Conservation (phyloP, 1,140 invertebrate genomes). For the Drosophila lacertosa region DNA sequence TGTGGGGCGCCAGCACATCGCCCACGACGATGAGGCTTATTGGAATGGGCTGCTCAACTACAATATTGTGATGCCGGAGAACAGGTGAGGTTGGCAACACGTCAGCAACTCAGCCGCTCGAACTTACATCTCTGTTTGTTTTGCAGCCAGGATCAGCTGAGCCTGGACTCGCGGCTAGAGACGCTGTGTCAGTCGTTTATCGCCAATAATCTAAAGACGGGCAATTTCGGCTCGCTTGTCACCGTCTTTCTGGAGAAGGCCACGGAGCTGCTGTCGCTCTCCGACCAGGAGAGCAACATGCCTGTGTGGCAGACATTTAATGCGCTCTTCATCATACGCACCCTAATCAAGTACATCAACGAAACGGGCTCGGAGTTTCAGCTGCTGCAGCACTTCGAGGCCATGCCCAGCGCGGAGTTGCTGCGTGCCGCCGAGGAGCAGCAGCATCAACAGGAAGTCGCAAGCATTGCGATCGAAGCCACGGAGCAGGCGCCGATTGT, state of each 20-base stretch:
- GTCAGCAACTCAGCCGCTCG: conserved; percentile 24
- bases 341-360: conserved; percentile 94
- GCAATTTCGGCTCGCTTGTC: conserved; percentile 94
- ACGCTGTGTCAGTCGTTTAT: conserved; percentile 89
- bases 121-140: neutral
- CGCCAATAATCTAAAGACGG: conserved; percentile 92
- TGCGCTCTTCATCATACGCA: conserved; percentile 95
- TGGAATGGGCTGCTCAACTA: conserved; percentile 97
- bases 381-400: conserved; percentile 90
- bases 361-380: conserved; percentile 91
- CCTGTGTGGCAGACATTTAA: conserved; percentile 98
- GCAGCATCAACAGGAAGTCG: conserved; percentile 37
- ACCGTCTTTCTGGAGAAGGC: conserved; percentile 92
- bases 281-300: conserved; percentile 94
- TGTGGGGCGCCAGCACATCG: conserved; percentile 91
- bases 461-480: conserved; percentile 73
- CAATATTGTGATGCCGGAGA: conserved; percentile 91
- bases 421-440: conserved; percentile 57
- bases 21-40: conserved; percentile 93
- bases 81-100: conserved; percentile 86
- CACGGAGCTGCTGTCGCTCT: conserved; percentile 91
- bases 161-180: conserved; percentile 91
- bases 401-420: conserved; percentile 81
- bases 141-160: conserved; percentile 90
- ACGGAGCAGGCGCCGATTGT: conserved; percentile 56